Evolutionary conservation across 2,888 invertebrate genomes (phyloP), one percentile per base, ranked within the genome.

Genomic region (Hydropsyche betteni): DNA sequence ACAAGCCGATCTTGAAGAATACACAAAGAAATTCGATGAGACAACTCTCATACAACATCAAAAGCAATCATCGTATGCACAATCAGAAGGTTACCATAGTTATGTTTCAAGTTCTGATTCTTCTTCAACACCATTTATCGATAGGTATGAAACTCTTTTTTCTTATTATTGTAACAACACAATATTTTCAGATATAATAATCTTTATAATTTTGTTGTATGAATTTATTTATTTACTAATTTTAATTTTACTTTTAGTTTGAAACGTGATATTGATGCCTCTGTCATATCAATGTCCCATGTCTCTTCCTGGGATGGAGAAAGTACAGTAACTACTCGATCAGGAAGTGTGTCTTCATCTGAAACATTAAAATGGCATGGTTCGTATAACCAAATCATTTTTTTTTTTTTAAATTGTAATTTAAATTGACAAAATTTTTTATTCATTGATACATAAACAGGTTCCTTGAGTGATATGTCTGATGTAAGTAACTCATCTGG

Each of bases 361-460:
- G 94, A 94, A 82, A 93, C 94, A 2, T 85, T 93, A 6, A 94
- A 93, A 84, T 93, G 93, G 93, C 90, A 93, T 81, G 89, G 89
- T 10, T 88, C 38, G 71, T 14, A 69, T 50, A 70, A 44, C 14
- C 33, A 5, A 53, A 53, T 12, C 12, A 44, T 14, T 33, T 14
- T 64, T 64, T 24, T 64, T 12, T 52, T n/a, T 12, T 12, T 2
- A 24, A 24, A 24, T 24, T 24, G 24, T 2, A 24, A 24, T 24
- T 24, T 24, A 24, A 24, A 24, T 24, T 24, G 24, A 44, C 44
- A 2, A 44, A 44, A 44, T 44, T 44, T 6, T 8, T 44, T 44
- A 6, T 44, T 44, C 10, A 1, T 44, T 44, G 24, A 24, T 24
- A 24, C 2, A 24, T 24, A 24, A 24, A 24, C 24, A 80, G 92